Conservation (phyloP, 2,888 invertebrate species). For the Drosophila nigritarsus region DNA sequence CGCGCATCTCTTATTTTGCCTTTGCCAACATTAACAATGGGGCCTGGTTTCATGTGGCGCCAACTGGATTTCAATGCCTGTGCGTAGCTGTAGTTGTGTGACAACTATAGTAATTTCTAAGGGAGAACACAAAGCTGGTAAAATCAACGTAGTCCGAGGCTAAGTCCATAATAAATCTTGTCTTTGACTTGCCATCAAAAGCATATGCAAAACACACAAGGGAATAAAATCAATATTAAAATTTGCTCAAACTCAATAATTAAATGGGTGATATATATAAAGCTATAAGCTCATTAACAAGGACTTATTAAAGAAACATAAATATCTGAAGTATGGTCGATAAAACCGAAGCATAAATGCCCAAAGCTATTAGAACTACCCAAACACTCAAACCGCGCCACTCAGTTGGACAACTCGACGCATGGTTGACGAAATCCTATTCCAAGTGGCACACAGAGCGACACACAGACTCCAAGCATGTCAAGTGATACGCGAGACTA, state of each 20-base stretch:
- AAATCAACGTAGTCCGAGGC: conserved; percentile 8
- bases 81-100: conserved; percentile 11
- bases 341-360: neutral
- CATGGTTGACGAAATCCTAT: neutral
- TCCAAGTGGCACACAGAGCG: conserved; percentile 4
- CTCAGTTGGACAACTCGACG: neutral
- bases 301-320: neutral
- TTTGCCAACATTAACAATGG: conserved; percentile 13
- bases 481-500: conserved; percentile 54
- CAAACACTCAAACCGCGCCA: neutral
- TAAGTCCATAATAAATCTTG: conserved; percentile 4
- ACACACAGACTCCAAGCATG: conserved; percentile 40
- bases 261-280: neutral
- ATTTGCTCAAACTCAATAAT: neutral
- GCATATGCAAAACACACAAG: conserved; percentile 3
- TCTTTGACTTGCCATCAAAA: conserved; percentile 37
- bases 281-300: neutral
- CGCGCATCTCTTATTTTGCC: conserved; percentile 17
- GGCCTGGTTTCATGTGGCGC: conserved; percentile 36
- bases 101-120: conserved; percentile 22
- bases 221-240: neutral
- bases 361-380: neutral
- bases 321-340: neutral
- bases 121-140: conserved; percentile 13
- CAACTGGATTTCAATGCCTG: conserved; percentile 23